phyloP scores from a whole-genome alignment of 2,888 invertebrate genomes.

The Siphlonurus alternatus region DNA sequence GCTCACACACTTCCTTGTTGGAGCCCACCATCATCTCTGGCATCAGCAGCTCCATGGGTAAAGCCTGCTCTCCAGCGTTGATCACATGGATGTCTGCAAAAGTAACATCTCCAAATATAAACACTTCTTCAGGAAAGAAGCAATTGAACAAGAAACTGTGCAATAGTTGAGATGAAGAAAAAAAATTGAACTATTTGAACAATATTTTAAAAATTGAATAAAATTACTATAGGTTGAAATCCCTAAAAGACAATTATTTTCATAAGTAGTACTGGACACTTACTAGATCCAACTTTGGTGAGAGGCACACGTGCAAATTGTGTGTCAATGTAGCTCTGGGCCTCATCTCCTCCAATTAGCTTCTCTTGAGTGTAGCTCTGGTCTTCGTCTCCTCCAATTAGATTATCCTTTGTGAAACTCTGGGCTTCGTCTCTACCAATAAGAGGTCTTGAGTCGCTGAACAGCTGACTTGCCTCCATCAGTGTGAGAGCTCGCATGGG shows the following conservation, averaged over 20 bases:
- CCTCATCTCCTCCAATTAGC: constrained; percentile 28
- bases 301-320: neutral
- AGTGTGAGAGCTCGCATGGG: neutral
- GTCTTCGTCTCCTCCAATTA: constrained; percentile 18
- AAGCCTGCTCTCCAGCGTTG: constrained; percentile 25
- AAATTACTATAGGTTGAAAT: too few species aligned
- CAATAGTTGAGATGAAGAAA: too few species aligned
- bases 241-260: too few species aligned
- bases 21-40: constrained; percentile 16
- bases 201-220: too few species aligned
- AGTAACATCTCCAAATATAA: too few species aligned
- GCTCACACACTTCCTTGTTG: constrained; percentile 42
- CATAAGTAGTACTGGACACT: too few species aligned
- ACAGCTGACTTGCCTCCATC: neutral
- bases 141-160: too few species aligned
- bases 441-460: neutral
- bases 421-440: neutral
- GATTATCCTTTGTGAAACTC: constrained; percentile 11
- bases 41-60: constrained; percentile 32
- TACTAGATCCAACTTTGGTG: neutral
- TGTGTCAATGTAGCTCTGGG: constrained; percentile 22
- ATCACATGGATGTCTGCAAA: constrained; percentile 16
- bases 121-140: too few species aligned
- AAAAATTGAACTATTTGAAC: too few species aligned
- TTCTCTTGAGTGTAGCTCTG: constrained; percentile 10